Evolutionary conservation across 2,888 invertebrate genomes (phyloP).

Genomic region (Trilocha varians): DNA sequence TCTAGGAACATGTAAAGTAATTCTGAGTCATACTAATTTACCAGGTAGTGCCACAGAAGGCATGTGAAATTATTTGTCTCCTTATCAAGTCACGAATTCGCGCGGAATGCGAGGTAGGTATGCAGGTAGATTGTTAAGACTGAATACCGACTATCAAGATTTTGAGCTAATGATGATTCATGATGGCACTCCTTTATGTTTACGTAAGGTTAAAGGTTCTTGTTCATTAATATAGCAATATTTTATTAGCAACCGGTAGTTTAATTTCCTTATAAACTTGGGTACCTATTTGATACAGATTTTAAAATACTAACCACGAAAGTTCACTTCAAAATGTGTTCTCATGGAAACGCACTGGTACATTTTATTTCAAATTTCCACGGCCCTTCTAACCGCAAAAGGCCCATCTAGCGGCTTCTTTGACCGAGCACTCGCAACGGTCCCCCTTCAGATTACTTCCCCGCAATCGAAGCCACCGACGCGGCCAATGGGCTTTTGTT

Average conservation of each 20-base stretch:
- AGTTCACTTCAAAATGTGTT: neutral
- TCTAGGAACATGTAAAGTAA: neutral
- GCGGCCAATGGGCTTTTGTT: conserved; percentile 57
- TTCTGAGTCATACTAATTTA: neutral
- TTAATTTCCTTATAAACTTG: too few relatives aligned
- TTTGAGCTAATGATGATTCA: conserved; percentile 5
- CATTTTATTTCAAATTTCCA: conserved; percentile 21
- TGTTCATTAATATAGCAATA: too few relatives aligned
- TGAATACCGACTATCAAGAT: conserved; percentile 4
- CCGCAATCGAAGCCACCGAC: conserved; percentile 21
- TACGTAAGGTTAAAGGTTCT: neutral
- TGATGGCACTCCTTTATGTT: conserved; percentile 1
- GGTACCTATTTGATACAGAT: too few relatives aligned
- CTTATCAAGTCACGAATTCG: conserved; percentile 7
- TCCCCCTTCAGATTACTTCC: conserved; percentile 23
- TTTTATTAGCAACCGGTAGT: too few relatives aligned
- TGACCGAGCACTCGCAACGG: conserved; percentile 53
- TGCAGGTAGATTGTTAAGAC: conserved; percentile 2
- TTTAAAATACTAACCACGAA: too few relatives aligned
- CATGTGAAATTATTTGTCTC: conserved; percentile 1
- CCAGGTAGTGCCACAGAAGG: neutral
- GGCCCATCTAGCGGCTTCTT: conserved; percentile 57
- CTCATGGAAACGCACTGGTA: neutral
- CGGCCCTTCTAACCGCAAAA: conserved; percentile 40
- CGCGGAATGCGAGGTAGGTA: conserved; percentile 6